Percentiles rank a stretch among this genome's conserved stretches.
Conservation (phyloP, 2,113 vertebrate genomes). For the Regulus satrapa region DNA sequence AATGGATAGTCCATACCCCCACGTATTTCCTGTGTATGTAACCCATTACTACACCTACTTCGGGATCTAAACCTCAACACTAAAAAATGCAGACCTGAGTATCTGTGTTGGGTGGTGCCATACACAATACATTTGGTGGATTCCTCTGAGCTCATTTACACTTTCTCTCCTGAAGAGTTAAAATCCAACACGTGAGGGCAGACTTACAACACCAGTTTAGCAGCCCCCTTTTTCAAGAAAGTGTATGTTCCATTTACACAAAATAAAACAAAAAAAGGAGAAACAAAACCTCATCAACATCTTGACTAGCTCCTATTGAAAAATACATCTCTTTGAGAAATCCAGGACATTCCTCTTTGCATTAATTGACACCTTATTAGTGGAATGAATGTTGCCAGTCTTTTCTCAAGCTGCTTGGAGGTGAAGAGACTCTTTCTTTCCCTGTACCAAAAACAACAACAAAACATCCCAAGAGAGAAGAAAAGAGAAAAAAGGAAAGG, state of each 20-base stretch:
- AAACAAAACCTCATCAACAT: not conserved
- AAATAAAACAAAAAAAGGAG: not conserved
- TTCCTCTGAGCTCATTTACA: not conserved
- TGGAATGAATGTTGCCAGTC: slow-evolving; percentile 31
- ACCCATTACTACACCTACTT: not conserved
- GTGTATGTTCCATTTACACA: not conserved
- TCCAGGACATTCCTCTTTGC: slow-evolving; percentile 38
- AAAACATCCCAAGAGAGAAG: slow-evolving; percentile 64
- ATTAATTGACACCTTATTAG: slow-evolving; percentile 61
- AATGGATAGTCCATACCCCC: not conserved
- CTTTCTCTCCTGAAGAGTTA: slow-evolving; percentile 3
- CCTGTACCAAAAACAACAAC: slow-evolving; percentile 50
- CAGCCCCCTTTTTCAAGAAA: not conserved
- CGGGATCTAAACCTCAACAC: not conserved
- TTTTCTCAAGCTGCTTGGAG: slow-evolving; percentile 24
- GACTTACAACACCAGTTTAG: slow-evolving; percentile 30
- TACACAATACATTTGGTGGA: not conserved
- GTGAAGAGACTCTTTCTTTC: slow-evolving; percentile 43
- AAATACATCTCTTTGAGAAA: slow-evolving; percentile 36
- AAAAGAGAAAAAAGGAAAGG: slow-evolving; percentile 59
- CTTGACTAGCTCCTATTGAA: slow-evolving; percentile 36
- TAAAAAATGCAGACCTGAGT: not conserved
- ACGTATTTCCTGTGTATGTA: not conserved
- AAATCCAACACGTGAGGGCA: slow-evolving; percentile 58
- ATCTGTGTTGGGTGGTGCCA: not conserved